Evolutionary conservation across 2,888 invertebrate genomes (phyloP), one percentile per base, ranked within the genome.

Genomic region (Hydroisotoma schaefferi): DNA sequence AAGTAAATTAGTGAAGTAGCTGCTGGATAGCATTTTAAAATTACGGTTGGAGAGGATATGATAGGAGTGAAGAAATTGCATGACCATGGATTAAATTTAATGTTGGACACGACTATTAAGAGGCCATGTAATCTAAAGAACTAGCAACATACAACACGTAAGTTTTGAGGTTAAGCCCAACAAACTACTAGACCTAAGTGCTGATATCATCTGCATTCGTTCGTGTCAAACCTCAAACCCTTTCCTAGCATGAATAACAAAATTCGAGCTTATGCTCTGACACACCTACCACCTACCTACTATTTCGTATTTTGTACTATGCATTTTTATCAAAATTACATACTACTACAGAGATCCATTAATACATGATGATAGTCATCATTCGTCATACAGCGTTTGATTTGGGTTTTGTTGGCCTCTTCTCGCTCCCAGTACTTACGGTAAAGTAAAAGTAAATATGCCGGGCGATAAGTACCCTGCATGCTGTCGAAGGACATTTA

Each of bases 141-240:
- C 64, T 60, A 52, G 64, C 58, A 28, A 58, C 58, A 61, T 64
- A 64, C n/a, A n/a, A n/a, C n/a, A n/a, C n/a, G n/a, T n/a, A n/a
- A n/a, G n/a, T n/a, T n/a, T 64, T 64, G 64, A 55, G 57, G 57
- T 58, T 64, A 23, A 58, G 55, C 57, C 49, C 57, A 64, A 64
- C 64, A 57, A 64, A 58, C 59, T 64, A n/a, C 60, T 64, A 61
- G 60, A 61, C 59, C n/a, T 55, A 49, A 64, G 55, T 27, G 52
- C 64, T 64, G 64, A 64, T 64, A 64, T 64, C 64, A 64, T 64
- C 64, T 23, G 46, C 46, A 40, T 40, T 20, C n/a, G 40, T 40
- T 15, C 20, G 40, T 40, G n/a, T n/a, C n/a, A 40, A 33, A 33
- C 33, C 15, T 8, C 15, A 33, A 40, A 40, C 40, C n/a, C 20